phyloP scores from a whole-genome alignment of 2,888 invertebrate species.

The Ormyrus rosae region DNA sequence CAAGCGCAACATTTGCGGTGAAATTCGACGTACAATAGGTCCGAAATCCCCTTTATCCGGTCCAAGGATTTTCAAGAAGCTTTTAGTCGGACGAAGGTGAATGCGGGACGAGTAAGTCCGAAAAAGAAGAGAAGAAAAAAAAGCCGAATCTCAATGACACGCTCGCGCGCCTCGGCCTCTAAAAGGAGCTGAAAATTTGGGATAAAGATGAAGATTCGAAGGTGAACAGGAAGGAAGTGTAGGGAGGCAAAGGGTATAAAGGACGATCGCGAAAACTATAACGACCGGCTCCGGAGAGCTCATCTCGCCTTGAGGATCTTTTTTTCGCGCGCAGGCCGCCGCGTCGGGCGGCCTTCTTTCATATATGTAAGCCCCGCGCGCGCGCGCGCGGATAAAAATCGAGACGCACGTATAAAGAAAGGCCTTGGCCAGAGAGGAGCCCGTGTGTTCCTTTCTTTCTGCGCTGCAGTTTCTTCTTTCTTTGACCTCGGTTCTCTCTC shows the following conservation, averaged over 20 bases:
- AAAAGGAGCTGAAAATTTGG: conserved; percentile 16
- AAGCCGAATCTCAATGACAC: conserved; percentile 35
- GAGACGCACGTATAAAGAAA: conserved; percentile 13
- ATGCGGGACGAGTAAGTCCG: background rate
- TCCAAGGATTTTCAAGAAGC: background rate
- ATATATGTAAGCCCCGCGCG: background rate
- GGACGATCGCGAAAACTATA: conserved; percentile 45
- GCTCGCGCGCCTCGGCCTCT: background rate
- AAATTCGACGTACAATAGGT: too few species aligned
- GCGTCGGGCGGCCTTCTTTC: conserved; percentile 34
- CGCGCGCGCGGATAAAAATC: conserved; percentile 5
- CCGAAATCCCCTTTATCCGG: background rate
- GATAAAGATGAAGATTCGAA: conserved; percentile 47
- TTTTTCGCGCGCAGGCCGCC: conserved; percentile 3
- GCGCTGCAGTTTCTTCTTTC: conserved; percentile 35
- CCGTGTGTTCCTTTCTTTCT: background rate
- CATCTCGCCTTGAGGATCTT: conserved; percentile 46
- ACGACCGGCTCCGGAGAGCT: conserved; percentile 19
- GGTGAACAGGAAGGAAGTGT: conserved; percentile 54
- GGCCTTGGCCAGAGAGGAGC: conserved; percentile 31
- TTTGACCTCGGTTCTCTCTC: conserved; percentile 49
- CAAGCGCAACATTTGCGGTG: too few species aligned
- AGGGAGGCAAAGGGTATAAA: conserved; percentile 47
- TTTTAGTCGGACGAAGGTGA: conserved; percentile 7
- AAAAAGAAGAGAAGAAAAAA: conserved; percentile 6